phyloP scores from a whole-genome alignment of 1,140 invertebrate genomes.

The Glossosoma conforme region DNA sequence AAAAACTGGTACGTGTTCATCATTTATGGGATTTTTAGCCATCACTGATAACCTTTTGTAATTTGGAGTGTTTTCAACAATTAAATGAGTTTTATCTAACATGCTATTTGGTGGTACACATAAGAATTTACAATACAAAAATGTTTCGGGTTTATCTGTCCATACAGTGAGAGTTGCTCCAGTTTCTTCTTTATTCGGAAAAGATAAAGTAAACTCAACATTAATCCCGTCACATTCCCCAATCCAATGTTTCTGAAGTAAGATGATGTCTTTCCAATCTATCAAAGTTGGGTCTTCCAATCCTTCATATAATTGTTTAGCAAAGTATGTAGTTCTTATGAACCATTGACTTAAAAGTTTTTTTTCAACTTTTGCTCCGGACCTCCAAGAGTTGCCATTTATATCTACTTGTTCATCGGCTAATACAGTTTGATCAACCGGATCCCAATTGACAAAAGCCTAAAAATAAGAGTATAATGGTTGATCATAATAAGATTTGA shows the following conservation, averaged over 20 bases:
- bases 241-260: constrained; percentile 93
- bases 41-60: constrained; percentile 44
- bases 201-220: constrained; percentile 64
- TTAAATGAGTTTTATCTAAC: constrained; percentile 41
- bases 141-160: constrained; percentile 70
- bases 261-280: constrained; percentile 82
- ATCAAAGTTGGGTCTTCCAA: constrained; percentile 63
- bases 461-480: constrained; percentile 37
- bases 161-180: constrained; percentile 59
- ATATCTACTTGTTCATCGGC: constrained; percentile 97
- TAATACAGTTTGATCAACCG: constrained; percentile 93
- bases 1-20: constrained; percentile 64
- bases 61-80: constrained; percentile 23
- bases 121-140: constrained; percentile 65
- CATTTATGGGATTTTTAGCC: constrained; percentile 72
- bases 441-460: constrained; percentile 97
- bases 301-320: constrained; percentile 73
- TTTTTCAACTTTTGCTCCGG: constrained; percentile 92
- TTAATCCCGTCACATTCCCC: constrained; percentile 81
- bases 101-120: constrained; percentile 52
- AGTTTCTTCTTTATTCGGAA: constrained; percentile 40
- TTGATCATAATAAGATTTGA: no score
- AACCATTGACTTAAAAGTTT: constrained; percentile 92
- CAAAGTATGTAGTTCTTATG: constrained; percentile 84
- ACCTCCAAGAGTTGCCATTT: constrained; percentile 91